Evolutionary conservation across 1,140 invertebrate species (phyloP).

Genomic region (Halesus radiatus): DNA sequence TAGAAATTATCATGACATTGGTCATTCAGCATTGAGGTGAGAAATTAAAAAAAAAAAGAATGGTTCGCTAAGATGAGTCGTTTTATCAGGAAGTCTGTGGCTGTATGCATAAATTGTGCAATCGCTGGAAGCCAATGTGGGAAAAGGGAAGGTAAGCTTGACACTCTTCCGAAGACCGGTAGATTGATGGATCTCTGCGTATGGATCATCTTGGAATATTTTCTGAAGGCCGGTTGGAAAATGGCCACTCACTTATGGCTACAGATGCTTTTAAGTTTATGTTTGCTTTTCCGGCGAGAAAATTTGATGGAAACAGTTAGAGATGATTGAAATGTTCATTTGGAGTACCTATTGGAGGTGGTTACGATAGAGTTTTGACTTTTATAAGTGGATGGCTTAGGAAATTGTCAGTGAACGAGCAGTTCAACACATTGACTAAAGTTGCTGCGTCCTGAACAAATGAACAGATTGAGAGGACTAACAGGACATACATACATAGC

Average conservation of each 20-base stretch:
- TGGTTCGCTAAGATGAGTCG: not conserved
- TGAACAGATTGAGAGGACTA: not conserved
- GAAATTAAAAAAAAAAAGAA: not conserved
- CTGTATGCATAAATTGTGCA: not conserved
- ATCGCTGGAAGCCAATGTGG: not conserved
- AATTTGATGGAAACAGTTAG: not conserved
- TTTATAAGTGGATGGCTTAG: not conserved
- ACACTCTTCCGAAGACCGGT: not conserved
- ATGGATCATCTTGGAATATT: conserved; percentile 1
- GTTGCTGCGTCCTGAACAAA: not conserved
- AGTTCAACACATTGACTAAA: not conserved
- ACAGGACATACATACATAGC: not conserved
- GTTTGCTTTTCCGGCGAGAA: not conserved
- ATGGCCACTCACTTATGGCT: not conserved
- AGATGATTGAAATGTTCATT: not conserved
- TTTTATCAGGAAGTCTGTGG: not conserved
- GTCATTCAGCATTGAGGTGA: not conserved
- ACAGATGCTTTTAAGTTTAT: not conserved
- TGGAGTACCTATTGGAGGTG: not conserved
- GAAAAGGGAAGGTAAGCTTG: not conserved
- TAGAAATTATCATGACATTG: not conserved
- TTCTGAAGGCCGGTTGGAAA: not conserved
- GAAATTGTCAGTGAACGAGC: not conserved
- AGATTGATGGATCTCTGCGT: not conserved
- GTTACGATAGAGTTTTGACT: not conserved